Percentiles rank a stretch among this genome's conserved stretches.
These are phyloP conservation scores for Syncerus caffer DNA, from an alignment of 2,797 vertebrate genomes.

Conservation along the genomic window DNA sequence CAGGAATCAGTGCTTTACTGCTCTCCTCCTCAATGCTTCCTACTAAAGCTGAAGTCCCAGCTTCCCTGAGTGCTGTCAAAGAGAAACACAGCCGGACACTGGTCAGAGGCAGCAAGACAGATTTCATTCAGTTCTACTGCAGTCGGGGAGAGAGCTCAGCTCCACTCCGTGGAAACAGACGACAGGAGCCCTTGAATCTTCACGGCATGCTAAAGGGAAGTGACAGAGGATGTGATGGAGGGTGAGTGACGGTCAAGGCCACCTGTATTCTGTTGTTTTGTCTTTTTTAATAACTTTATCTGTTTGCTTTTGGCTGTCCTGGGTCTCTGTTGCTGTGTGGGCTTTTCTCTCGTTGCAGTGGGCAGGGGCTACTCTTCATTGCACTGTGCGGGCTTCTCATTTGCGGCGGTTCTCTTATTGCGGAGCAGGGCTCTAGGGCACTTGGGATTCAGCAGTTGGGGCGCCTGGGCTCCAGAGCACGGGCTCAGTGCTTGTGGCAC, in stretches of 20 bases:
- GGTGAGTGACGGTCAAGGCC: background rate
- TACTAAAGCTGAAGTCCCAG: background rate
- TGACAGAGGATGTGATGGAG: background rate
- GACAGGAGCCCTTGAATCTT: background rate
- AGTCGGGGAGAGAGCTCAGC: background rate
- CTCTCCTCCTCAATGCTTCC: background rate
- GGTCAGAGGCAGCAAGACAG: background rate
- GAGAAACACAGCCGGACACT: background rate
- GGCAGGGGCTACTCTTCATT: background rate
- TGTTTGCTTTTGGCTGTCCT: background rate
- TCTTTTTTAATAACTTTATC: rapidly evolving
- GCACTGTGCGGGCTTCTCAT: background rate
- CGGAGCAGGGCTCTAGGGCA: background rate
- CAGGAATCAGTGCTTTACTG: background rate
- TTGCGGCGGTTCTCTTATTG: rapidly evolving
- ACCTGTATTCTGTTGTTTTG: background rate
- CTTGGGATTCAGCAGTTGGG: background rate
- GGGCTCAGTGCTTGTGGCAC: background rate
- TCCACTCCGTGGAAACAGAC: background rate
- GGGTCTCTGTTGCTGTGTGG: background rate
- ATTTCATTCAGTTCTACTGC: background rate
- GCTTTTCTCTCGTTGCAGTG: background rate
- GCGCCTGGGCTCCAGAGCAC: background rate
- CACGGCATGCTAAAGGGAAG: background rate
- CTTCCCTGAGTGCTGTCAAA: background rate